Conservation (phyloP, 1,140 invertebrate species). For the Penaeus japonicus region DNA sequence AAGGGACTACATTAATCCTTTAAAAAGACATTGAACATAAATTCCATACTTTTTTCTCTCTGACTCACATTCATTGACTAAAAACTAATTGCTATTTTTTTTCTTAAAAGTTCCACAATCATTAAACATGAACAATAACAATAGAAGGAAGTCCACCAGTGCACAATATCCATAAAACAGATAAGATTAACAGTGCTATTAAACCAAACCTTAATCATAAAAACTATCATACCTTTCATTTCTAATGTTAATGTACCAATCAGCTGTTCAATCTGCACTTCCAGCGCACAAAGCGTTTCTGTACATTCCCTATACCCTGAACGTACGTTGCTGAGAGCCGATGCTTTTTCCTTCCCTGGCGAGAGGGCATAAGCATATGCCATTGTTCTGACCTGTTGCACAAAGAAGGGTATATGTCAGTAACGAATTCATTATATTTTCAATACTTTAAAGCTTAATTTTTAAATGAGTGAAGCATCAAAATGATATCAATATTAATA, state of each 20-base stretch:
- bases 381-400: slow-evolving; percentile 65
- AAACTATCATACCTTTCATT: slow-evolving; percentile 67
- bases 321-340: slow-evolving; percentile 67
- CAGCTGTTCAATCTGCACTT: slow-evolving; percentile 68
- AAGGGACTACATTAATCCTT: too few relatives aligned
- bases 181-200: neutral
- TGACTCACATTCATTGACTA: too few relatives aligned
- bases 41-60: too few relatives aligned
- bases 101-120: too few relatives aligned
- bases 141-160: neutral
- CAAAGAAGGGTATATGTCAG: neutral
- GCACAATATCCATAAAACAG: neutral
- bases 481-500: too few relatives aligned
- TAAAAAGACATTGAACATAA: too few relatives aligned
- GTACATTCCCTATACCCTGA: slow-evolving; percentile 69
- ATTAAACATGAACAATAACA: neutral
- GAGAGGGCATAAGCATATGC: slow-evolving; percentile 67
- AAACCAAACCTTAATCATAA: too few relatives aligned
- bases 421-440: neutral
- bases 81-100: too few relatives aligned
- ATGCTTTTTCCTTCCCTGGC: slow-evolving; percentile 65
- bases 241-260: slow-evolving; percentile 69
- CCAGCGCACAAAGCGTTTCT: slow-evolving; percentile 68
- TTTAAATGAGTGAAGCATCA: too few relatives aligned
- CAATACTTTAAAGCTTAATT: too few relatives aligned